Evolutionary conservation across 2,113 vertebrate species (phyloP).

Genomic region (Syrmaticus mikado): DNA sequence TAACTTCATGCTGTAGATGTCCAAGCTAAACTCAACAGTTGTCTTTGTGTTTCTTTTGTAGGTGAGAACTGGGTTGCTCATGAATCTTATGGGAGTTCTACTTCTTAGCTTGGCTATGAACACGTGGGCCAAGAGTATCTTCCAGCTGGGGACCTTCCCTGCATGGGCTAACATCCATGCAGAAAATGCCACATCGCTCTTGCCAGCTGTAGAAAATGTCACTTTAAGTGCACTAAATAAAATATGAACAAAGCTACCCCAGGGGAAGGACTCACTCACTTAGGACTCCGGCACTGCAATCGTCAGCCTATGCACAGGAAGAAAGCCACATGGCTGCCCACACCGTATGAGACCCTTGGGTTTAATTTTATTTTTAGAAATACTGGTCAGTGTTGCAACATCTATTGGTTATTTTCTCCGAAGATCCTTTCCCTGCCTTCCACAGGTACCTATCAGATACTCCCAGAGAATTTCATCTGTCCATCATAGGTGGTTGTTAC

Average conservation of each 20-base stretch:
- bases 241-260: slow-evolving; percentile 71
- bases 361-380: slow-evolving; percentile 54
- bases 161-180: slow-evolving; percentile 84
- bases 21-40: slow-evolving; percentile 37
- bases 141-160: slow-evolving; percentile 87
- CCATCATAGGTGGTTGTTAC: neutral
- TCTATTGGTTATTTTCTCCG: slow-evolving; percentile 15
- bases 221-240: slow-evolving; percentile 76
- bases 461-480: neutral
- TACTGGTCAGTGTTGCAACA: slow-evolving; percentile 25
- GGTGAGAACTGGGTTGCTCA: slow-evolving; percentile 92
- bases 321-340: slow-evolving; percentile 29
- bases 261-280: slow-evolving; percentile 44
- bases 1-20: slow-evolving; percentile 30
- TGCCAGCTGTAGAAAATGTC: slow-evolving; percentile 63
- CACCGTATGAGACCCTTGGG: slow-evolving; percentile 12
- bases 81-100: slow-evolving; percentile 93
- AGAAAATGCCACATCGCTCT: slow-evolving; percentile 74
- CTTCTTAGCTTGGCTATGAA: slow-evolving; percentile 93
- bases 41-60: slow-evolving; percentile 73
- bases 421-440: slow-evolving; percentile 21
- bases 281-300: slow-evolving; percentile 60
- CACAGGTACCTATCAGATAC: neutral
- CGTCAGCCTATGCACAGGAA: slow-evolving; percentile 23
- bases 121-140: slow-evolving; percentile 93